Evolutionary conservation across 2,888 invertebrate species (phyloP), one percentile per base, ranked within the genome.

Genomic region (Acanthoscelides obtectus): DNA sequence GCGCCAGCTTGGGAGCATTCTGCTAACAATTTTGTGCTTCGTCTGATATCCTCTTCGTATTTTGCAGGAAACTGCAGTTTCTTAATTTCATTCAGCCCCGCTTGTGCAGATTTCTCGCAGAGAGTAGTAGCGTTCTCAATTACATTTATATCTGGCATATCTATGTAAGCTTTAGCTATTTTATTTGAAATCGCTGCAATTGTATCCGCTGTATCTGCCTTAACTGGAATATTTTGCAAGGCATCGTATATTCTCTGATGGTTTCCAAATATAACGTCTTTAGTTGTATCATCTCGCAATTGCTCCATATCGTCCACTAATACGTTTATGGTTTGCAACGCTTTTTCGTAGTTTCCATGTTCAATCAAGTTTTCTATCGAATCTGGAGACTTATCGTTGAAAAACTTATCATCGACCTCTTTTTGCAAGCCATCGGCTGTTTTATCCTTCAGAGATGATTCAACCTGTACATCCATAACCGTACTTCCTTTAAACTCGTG

Each of bases 131-230:
- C 70, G 27, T 71, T 25, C 2, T 45, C 27, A 4, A 77, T 73
- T 22, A 78, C 71, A 20, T 75, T 69, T 2, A 78, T 76, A 72
- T 77, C 72, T 17, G 76, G 73, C 27, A 70, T 70, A 17, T 25
- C 8, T 3, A 66, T 25, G n/a, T 73, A 67, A 17, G 66, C 67
- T 12, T 71, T 68, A 2, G 71, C 66, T 12, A 70, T 22, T 27
- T 67, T 70, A n/a, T 66, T 63, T 6, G 65, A 25, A 27, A 21
- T 70, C 20, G 69, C 63, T 12, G 22, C 45, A 0, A 69, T 22
- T 27, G 22, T 65, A 8, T 27, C 68, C 22, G 63, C 20, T 1
- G 25, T 22, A 12, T 70, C 65, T 17, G n/a, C 27, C 65, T n/a
- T 64, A 64, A 67, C 45, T 21, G 22, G 3, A 3, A 72, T 20